phyloP scores from a whole-genome alignment of 2,888 invertebrate species.

The Agriotes lineatus region DNA sequence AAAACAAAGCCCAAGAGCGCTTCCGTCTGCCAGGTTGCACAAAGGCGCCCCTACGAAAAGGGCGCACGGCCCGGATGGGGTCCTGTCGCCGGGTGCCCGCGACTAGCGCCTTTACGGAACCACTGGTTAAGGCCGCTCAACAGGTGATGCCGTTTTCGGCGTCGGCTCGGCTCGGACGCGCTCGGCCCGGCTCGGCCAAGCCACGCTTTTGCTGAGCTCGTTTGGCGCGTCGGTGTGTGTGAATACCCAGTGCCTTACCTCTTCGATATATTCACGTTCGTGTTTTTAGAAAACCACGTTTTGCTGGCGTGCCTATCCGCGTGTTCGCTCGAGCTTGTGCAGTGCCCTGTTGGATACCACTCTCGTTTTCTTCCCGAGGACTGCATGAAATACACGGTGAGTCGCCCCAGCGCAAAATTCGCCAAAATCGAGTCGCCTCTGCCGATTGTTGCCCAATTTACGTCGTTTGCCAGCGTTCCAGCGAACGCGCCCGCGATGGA shows the following conservation, averaged over 20 bases:
- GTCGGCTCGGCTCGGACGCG: slow-evolving; percentile 53
- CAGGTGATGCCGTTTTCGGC: slow-evolving; percentile 56
- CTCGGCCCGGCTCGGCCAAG: slow-evolving; percentile 54
- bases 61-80: slow-evolving; percentile 10
- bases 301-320: slow-evolving; percentile 41
- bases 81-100: slow-evolving; percentile 6
- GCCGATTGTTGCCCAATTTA: not conserved
- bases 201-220: slow-evolving; percentile 56
- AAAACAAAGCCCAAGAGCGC: slow-evolving; percentile 31
- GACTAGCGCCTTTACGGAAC: slow-evolving; percentile 27
- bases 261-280: slow-evolving; percentile 52
- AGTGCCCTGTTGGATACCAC: slow-evolving; percentile 26
- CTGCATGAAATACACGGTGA: slow-evolving; percentile 37
- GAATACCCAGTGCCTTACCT: slow-evolving; percentile 55
- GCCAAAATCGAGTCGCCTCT: no score
- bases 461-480: slow-evolving; percentile 3
- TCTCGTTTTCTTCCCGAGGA: not conserved
- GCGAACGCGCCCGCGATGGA: not conserved
- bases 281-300: slow-evolving; percentile 46
- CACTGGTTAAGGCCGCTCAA: slow-evolving; percentile 47
- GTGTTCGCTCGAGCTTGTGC: slow-evolving; percentile 25
- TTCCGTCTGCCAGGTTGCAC: slow-evolving; percentile 30
- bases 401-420: not conserved
- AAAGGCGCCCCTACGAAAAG: slow-evolving; percentile 26
- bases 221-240: slow-evolving; percentile 58